These are phyloP conservation scores for Tragelaphus eurycerus DNA, from an alignment of 2,797 vertebrate species.

Conservation along the genomic window DNA sequence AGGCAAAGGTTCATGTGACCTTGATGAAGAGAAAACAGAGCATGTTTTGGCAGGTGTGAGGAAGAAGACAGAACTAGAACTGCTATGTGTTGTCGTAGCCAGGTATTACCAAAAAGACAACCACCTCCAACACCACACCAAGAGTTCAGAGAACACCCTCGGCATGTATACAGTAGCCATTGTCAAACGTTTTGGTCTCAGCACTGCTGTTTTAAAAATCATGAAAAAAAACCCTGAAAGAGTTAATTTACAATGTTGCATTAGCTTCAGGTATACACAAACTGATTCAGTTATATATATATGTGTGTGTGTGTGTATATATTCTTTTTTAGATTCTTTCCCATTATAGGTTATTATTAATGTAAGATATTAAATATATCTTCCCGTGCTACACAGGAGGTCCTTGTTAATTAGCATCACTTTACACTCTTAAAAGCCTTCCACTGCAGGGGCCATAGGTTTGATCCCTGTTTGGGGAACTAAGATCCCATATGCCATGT, in stretches of 20 bases:
- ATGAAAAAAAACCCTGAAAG: not conserved
- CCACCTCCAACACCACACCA: not conserved
- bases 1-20: not conserved
- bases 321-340: not conserved
- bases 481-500: not conserved
- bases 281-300: not conserved
- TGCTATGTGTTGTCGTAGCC: not conserved
- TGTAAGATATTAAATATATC: not conserved
- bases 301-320: not conserved
- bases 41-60: not conserved
- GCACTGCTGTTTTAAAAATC: not conserved
- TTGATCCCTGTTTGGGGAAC: not conserved
- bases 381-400: not conserved
- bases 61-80: not conserved
- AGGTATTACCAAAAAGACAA: not conserved
- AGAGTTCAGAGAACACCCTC: not conserved
- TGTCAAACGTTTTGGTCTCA: not conserved
- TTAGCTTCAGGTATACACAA: not conserved
- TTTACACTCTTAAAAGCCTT: not conserved
- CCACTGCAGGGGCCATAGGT: not conserved
- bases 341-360: not conserved
- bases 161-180: accelerated
- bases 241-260: not conserved
- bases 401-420: not conserved
- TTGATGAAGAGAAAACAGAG: not conserved